These are phyloP conservation scores for Orchesellides sinensis DNA, from an alignment of 2,888 invertebrate genomes.

Conservation along the genomic window DNA sequence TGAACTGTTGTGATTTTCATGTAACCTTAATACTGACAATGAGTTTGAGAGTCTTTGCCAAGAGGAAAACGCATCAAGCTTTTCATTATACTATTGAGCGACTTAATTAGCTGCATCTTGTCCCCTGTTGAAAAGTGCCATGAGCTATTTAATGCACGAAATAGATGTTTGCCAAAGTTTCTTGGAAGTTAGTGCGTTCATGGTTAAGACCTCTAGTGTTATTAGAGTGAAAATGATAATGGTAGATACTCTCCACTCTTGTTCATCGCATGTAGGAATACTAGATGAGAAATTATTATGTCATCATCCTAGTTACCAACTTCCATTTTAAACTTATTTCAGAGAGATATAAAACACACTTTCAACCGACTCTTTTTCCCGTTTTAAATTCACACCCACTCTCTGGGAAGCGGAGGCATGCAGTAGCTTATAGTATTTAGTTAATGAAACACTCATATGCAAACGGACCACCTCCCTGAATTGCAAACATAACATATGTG, in stretches of 20 bases:
- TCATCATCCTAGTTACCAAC: background rate
- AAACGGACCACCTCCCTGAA: background rate
- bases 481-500: background rate
- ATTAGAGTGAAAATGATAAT: slow-evolving; percentile 36
- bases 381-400: background rate
- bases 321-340: background rate
- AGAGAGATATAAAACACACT: background rate
- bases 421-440: background rate
- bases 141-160: background rate
- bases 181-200: slow-evolving; percentile 21
- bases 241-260: slow-evolving; percentile 20
- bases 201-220: slow-evolving; percentile 1
- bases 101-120: background rate
- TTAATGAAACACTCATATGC: slow-evolving; percentile 10
- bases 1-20: slow-evolving; percentile 8
- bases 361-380: background rate
- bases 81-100: background rate
- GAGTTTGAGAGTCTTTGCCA: background rate
- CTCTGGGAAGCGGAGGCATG: background rate
- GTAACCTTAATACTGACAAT: background rate
- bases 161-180: slow-evolving; percentile 46
- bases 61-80: background rate
- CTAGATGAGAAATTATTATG: slow-evolving; percentile 6
- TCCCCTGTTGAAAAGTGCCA: background rate
- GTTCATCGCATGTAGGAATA: background rate